These are phyloP conservation scores for Neocloeon triangulifer DNA, from an alignment of 1,140 invertebrate species.

Conservation along the genomic window DNA sequence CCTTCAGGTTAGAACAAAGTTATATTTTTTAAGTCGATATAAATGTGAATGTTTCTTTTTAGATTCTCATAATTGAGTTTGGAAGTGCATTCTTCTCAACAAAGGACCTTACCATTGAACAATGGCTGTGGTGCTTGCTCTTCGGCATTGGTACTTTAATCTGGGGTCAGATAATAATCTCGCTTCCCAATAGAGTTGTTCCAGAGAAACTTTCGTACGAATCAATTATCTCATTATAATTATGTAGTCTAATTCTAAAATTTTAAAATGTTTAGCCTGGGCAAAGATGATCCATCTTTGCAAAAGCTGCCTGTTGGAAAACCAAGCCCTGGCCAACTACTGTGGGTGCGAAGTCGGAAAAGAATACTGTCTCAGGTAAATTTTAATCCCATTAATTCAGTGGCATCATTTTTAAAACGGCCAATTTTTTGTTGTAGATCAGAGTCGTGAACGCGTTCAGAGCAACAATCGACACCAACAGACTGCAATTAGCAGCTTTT, in stretches of 20 bases:
- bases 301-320: slow-evolving; percentile 64
- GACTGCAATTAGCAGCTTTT: no score
- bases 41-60: neutral
- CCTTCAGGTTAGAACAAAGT: slow-evolving; percentile 25
- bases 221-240: no score
- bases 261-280: no score
- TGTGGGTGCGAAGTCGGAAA: slow-evolving; percentile 96
- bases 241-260: no score
- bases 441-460: no score
- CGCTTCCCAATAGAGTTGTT: neutral
- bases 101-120: slow-evolving; percentile 25
- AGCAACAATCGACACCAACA: no score
- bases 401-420: no score
- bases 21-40: neutral
- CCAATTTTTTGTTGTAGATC: no score
- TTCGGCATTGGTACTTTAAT: slow-evolving; percentile 21
- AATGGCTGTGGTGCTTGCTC: slow-evolving; percentile 41
- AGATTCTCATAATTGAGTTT: slow-evolving; percentile 36
- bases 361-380: slow-evolving; percentile 99
- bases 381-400: no score
- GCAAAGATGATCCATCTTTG: no score
- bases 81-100: slow-evolving; percentile 36
- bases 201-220: neutral
- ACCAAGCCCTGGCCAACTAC: slow-evolving; percentile 85
- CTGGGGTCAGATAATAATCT: neutral